Base-by-base conservation (phyloP, 2,888 invertebrate species). In the Drosophila nigritarsus region DNA sequence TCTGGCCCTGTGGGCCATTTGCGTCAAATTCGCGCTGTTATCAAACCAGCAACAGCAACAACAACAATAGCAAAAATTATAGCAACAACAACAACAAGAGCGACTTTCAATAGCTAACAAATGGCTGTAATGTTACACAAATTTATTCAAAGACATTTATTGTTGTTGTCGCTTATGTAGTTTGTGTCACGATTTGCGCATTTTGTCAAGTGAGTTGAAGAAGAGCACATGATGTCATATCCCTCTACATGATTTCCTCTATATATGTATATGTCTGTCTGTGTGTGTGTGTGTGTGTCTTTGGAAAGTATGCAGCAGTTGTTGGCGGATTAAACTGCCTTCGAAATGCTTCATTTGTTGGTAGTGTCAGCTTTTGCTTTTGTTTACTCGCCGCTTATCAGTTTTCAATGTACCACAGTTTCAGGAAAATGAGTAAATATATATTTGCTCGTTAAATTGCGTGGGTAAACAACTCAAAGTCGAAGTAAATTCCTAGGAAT, bases 101-200 rank as follows among this genome's bases (percentile, higher is more conserved):
- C 54, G 50, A 61, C 51, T 71, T 73, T 68, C 80, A 82, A 87
- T 73, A 68, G 68, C 79, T 73, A 71, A 77, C 66, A 71, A 87
- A 82, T 82, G 69, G 59, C 61, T 78, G 71, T 81, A 86, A 81
- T 81, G 69, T 74, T 74, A 72, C 70, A 78, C 55, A 79, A 81
- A 83, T 86, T 81, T 88, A 86, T 88, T 81, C 82, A 80, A 67
- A 72, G 80, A 70, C 87, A 78, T 86, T 82, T 78, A 75, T 82
- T 80, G 73, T 76, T 82, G 74, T 65, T 79, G 74, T 72, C 71
- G 69, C 64, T 74, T 70, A 75, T 69, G 73, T 78, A 69, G 76
- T 78, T 81, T 78, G 69, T 75, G 70, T 67, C 79, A 76, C 79
- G 78, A 80, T 80, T 80, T 78, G 68, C 71, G 75, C 68, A 73